Evolutionary conservation across 2,797 vertebrate species (phyloP).

Genomic region (Tinamus major): DNA sequence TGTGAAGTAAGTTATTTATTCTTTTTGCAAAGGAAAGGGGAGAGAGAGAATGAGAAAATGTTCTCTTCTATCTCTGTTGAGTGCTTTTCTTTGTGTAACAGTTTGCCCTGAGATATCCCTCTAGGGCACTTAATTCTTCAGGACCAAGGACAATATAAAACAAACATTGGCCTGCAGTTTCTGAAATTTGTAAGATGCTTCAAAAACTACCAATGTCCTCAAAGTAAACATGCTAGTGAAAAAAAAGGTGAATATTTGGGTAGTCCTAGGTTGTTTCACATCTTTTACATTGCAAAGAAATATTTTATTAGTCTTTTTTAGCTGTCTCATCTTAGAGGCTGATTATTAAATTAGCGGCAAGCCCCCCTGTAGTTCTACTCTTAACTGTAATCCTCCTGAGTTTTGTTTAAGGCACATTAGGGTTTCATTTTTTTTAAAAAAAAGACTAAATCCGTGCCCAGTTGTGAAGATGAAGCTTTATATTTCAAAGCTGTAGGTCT

Average conservation of each 20-base stretch:
- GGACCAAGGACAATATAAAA: not conserved
- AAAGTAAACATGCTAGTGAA: not conserved
- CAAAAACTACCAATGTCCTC: not conserved
- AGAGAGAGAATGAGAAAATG: not conserved
- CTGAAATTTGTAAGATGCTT: not conserved
- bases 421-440: not conserved
- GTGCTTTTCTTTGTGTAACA: not conserved
- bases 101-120: not conserved
- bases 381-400: rapidly evolving
- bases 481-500: not conserved
- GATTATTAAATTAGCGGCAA: not conserved
- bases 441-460: not conserved
- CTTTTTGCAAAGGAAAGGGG: not conserved
- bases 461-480: not conserved
- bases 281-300: not conserved
- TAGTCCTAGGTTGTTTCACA: not conserved
- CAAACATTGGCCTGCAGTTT: not conserved
- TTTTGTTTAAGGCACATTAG: not conserved
- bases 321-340: not conserved
- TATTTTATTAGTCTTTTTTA: not conserved
- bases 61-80: not conserved
- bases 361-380: not conserved
- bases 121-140: not conserved
- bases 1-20: not conserved
- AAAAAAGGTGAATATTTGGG: not conserved